phyloP scores from a whole-genome alignment of 2,888 invertebrate genomes.

The Sphecodes monilicornis region DNA sequence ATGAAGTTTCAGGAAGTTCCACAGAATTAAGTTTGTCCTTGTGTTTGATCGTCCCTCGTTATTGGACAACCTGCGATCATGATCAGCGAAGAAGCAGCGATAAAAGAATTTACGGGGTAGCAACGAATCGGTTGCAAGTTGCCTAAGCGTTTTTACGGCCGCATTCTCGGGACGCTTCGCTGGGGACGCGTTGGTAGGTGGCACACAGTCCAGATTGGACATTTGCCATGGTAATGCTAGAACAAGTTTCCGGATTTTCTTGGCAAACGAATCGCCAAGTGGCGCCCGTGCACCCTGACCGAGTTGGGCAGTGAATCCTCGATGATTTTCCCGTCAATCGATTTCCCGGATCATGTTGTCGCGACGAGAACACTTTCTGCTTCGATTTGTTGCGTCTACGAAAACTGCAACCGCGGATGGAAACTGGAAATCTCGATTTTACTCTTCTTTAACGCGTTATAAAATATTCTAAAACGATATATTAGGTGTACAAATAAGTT shows the following conservation, averaged over 20 bases:
- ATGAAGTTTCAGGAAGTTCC: background rate
- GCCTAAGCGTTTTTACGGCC: slow-evolving; percentile 33
- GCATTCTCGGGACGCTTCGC: slow-evolving; percentile 51
- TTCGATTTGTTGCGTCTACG: too few species aligned
- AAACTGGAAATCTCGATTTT: too few species aligned
- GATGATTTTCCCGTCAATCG: slow-evolving; percentile 22
- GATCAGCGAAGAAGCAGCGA: background rate
- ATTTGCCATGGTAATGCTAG: slow-evolving; percentile 69
- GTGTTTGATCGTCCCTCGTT: background rate
- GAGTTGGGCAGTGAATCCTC: slow-evolving; percentile 51
- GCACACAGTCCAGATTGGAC: slow-evolving; percentile 61
- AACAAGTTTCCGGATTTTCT: slow-evolving; percentile 70
- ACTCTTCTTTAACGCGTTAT: too few species aligned
- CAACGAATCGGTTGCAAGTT: background rate
- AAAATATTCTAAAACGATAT: too few species aligned
- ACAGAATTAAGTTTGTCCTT: background rate
- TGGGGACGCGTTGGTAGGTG: slow-evolving; percentile 25
- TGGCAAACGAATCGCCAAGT: slow-evolving; percentile 54
- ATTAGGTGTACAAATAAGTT: too few species aligned
- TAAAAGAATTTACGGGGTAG: background rate
- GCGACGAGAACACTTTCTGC: too few species aligned
- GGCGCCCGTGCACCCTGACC: slow-evolving; percentile 55
- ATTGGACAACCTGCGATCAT: too few species aligned
- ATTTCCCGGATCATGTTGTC: slow-evolving; percentile 29
- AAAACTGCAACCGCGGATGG: too few species aligned